phyloP scores from a whole-genome alignment of 2,113 vertebrate genomes.

The Cacatua alba region DNA sequence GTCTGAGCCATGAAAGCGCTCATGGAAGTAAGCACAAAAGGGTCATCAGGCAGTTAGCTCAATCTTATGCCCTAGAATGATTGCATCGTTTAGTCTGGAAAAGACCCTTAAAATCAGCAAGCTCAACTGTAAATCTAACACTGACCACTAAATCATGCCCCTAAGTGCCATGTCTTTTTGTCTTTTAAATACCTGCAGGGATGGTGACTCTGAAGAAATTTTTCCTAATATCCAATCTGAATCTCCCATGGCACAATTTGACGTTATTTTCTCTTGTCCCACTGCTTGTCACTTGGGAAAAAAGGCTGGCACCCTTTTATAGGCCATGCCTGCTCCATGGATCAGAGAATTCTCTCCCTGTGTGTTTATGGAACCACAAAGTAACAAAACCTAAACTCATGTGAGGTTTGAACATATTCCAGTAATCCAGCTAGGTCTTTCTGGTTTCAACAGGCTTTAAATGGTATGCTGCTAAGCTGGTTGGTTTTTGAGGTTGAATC shows the following conservation, averaged over 20 bases:
- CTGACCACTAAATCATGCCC: background rate
- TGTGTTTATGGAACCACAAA: background rate
- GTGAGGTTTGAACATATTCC: background rate
- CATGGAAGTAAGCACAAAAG: background rate
- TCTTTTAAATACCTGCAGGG: background rate
- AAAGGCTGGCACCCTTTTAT: background rate
- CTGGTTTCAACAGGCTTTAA: background rate
- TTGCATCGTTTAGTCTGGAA: background rate
- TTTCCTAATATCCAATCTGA: background rate
- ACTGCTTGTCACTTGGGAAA: background rate
- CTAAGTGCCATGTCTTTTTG: rapidly evolving
- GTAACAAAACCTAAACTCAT: background rate
- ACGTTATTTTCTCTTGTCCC: background rate
- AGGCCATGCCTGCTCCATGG: background rate
- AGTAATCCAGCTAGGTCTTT: background rate
- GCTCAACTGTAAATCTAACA: background rate
- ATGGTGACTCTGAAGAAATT: background rate
- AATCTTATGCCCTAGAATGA: background rate
- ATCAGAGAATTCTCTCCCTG: background rate
- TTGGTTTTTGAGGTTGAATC: background rate
- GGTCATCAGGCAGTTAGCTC: background rate
- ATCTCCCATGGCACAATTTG: background rate
- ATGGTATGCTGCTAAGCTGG: background rate
- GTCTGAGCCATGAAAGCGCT: background rate
- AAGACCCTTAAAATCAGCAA: background rate